Evolutionary conservation across 2,888 invertebrate genomes (phyloP), one percentile per base, ranked within the genome.

Genomic region (Lochmaea crataegi): DNA sequence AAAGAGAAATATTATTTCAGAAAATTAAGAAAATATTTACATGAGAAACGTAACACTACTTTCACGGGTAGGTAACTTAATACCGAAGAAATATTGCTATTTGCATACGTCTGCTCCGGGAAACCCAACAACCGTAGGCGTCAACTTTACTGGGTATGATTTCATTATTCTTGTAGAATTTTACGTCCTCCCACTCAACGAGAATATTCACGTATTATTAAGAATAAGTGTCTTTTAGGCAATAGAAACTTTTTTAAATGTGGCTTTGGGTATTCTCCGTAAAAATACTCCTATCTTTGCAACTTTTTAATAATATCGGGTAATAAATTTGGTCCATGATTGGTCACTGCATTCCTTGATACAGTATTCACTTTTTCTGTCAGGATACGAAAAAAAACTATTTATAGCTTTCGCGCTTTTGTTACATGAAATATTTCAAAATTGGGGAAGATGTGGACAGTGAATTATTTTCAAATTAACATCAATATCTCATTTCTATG

Each of bases 1-100:
- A 68, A 64, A 68, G 51, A 63, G 58, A 72, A 72, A 63, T 56
- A 72, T 67, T 67, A 61, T 67, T 72, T 72, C 38, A 42, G 68
- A 70, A 70, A 70, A 70, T 70, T 70, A 70, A 70, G 56, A 70
- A 64, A 65, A 70, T 65, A 70, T 70, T 65, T 70, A 70, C 70
- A 70, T 70, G 70, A 65, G 65, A 57, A 70, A 70, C 70, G 70
- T 70, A 64, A 65, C 57, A 57, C 57, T 72, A 68, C 58, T 65
- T 72, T 63, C 68, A 68, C 58, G 58, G 51, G 51, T 51, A 64
- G 48, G 68, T 72, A 68, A 68, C 58, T 68, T 72, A 65, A 68
- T 68, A 68, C 71, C 41, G 32, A 64, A 72, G 72, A 68, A 60
- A 72, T 72, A 72, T 72, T 16, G 58, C 64, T 64, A 72, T 72